Conservation (phyloP, 2,113 vertebrate species). For the Puffinus mauretanicus region DNA sequence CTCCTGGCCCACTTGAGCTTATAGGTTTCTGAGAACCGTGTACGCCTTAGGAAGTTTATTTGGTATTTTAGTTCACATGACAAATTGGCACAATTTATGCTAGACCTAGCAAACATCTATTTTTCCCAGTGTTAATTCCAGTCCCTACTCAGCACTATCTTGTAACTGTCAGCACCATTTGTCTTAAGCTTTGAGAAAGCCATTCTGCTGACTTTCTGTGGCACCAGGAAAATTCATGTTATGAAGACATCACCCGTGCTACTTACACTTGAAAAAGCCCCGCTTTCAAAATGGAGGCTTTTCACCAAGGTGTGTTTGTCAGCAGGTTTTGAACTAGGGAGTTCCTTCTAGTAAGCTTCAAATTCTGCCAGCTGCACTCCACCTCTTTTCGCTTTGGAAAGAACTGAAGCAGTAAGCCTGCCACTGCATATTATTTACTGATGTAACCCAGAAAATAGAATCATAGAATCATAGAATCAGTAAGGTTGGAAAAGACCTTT, state of each 20-base stretch:
- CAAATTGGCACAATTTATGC: background rate
- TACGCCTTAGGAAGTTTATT: background rate
- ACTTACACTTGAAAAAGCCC: background rate
- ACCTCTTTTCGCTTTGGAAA: background rate
- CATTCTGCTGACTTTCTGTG: background rate
- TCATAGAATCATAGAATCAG: no score
- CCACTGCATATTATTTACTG: background rate
- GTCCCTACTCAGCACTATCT: background rate
- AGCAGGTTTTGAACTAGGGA: background rate
- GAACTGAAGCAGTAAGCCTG: background rate
- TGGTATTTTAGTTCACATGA: background rate
- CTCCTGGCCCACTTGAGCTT: background rate
- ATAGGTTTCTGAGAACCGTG: background rate
- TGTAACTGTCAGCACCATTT: background rate
- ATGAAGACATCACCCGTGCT: background rate
- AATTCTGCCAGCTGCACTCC: background rate
- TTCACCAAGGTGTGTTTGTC: background rate
- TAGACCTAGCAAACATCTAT: background rate
- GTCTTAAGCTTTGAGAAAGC: background rate
- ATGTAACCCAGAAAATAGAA: background rate
- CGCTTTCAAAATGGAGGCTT: background rate
- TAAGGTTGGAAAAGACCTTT: no score
- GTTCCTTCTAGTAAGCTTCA: background rate
- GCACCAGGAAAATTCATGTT: background rate
- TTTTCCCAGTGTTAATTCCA: background rate